Conservation (phyloP, 1,140 invertebrate genomes). For the Anoplophora glabripennis region DNA sequence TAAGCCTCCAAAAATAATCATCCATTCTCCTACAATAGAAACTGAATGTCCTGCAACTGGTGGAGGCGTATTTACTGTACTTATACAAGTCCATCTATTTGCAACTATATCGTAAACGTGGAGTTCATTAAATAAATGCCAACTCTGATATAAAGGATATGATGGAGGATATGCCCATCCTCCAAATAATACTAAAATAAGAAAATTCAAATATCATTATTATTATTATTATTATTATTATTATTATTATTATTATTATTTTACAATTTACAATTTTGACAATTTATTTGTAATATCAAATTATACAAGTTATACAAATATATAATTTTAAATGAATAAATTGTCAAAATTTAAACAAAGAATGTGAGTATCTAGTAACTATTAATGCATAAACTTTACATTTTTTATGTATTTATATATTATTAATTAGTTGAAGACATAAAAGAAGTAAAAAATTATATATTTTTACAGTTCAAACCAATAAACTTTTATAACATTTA, state of each 20-base stretch:
- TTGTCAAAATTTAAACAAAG: no score
- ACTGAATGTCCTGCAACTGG: conserved; percentile 92
- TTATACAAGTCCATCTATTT: conserved; percentile 80
- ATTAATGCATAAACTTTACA: no score
- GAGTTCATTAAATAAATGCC: conserved; percentile 88
- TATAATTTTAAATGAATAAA: no score
- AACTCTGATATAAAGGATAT: conserved; percentile 85
- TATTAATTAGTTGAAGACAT: no score
- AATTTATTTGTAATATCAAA: no score
- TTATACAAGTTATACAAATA: no score
- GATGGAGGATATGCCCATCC: conserved; percentile 94
- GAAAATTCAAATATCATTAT: conserved; percentile 3
- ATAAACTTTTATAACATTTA: no score
- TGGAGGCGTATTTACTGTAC: conserved; percentile 62
- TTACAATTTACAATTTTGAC: no score
- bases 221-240: background rate
- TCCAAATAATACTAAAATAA: conserved; percentile 79
- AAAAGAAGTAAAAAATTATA: no score
- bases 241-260: background rate
- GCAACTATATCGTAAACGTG: conserved; percentile 82
- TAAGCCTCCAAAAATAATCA: conserved; percentile 90
- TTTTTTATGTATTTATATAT: background rate
- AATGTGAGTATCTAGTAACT: no score
- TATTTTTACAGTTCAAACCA: background rate
- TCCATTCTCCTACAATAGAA: conserved; percentile 77